Evolutionary conservation across 2,888 invertebrate species (phyloP).

Genomic region (Chrysolina americana): DNA sequence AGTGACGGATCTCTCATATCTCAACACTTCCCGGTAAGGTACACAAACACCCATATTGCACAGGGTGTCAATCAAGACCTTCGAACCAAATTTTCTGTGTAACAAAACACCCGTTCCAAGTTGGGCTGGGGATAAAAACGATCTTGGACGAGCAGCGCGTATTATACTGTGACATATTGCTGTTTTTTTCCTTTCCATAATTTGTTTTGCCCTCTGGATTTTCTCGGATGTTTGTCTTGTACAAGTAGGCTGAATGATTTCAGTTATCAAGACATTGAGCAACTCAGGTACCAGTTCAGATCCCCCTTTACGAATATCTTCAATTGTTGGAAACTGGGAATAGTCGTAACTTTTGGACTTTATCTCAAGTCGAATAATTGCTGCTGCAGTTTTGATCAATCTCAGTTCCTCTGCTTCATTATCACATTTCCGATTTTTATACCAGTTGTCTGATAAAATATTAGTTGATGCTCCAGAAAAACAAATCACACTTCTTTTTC

Average conservation of each 20-base stretch:
- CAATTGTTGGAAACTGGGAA: conserved; percentile 28
- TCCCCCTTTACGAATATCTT: conserved; percentile 24
- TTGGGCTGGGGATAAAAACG: conserved; percentile 22
- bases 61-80: conserved; percentile 28
- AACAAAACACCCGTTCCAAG: conserved; percentile 28
- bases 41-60: conserved; percentile 25
- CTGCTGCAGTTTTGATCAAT: conserved; percentile 34
- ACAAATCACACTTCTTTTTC: conserved; percentile 34
- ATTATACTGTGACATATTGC: conserved; percentile 26
- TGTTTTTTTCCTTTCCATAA: conserved; percentile 24
- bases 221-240: conserved; percentile 12
- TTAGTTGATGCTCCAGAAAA: conserved; percentile 23
- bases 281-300: conserved; percentile 27
- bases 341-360: conserved; percentile 37
- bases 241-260: conserved; percentile 21
- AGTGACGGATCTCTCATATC: conserved; percentile 28
- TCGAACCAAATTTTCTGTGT: conserved; percentile 26
- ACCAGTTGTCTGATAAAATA: conserved; percentile 30
- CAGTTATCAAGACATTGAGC: conserved; percentile 29
- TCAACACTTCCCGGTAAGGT: conserved; percentile 21
- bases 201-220: conserved; percentile 23
- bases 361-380: conserved; percentile 37
- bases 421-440: conserved; percentile 28
- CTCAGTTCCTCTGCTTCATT: conserved; percentile 1
- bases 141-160: conserved; percentile 28